These are phyloP conservation scores for Mus musculus DNA, from an alignment of 2,113 vertebrate genomes.

Conservation along the genomic window DNA sequence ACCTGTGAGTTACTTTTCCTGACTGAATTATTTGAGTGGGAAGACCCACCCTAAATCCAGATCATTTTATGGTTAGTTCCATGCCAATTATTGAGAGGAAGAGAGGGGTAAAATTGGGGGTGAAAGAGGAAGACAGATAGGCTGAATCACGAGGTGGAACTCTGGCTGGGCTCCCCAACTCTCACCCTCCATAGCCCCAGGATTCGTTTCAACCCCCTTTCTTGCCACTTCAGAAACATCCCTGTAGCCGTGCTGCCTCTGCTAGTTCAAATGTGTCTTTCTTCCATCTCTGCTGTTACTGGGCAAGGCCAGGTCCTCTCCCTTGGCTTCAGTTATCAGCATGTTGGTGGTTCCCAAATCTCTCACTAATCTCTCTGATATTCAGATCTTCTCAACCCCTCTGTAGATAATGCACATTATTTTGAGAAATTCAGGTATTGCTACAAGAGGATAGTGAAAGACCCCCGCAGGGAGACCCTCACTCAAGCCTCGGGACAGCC, in stretches of 20 bases:
- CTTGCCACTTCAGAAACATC: constrained; percentile 1
- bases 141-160: not conserved
- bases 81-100: not conserved
- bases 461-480: no score
- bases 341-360: not conserved
- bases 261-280: not conserved
- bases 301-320: not conserved
- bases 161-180: not conserved
- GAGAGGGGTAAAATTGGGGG: not conserved
- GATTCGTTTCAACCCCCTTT: not conserved
- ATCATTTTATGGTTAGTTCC: not conserved
- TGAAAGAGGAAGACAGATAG: not conserved
- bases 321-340: not conserved
- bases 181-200: not conserved
- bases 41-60: not conserved
- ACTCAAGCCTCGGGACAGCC: no score
- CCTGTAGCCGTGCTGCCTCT: not conserved
- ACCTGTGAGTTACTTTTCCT: not conserved
- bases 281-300: not conserved
- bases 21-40: not conserved
- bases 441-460: no score
- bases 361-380: constrained; percentile 16
- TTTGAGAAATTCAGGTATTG: not conserved
- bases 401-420: not conserved
- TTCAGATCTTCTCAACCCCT: not conserved